Conservation (phyloP, 2,113 vertebrate genomes). For the Proteles cristata region DNA sequence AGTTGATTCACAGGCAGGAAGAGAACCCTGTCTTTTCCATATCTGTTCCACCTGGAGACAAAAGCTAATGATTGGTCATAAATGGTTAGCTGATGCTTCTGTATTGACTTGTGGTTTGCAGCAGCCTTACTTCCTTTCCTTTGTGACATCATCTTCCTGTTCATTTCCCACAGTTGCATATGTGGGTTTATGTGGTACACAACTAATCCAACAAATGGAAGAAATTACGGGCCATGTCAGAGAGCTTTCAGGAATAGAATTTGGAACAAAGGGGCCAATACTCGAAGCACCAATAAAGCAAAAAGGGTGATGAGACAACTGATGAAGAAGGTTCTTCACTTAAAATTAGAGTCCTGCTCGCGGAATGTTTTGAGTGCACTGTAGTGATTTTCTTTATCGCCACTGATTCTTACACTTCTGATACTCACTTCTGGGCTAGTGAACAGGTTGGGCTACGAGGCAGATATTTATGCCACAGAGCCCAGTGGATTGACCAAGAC, state of each 20-base stretch:
- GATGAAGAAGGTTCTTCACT: neutral
- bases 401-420: neutral
- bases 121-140: slow-evolving; percentile 71
- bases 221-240: slow-evolving; percentile 68
- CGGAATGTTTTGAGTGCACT: neutral
- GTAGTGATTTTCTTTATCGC: neutral
- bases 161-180: slow-evolving; percentile 73
- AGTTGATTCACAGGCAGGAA: slow-evolving; percentile 16
- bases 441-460: neutral
- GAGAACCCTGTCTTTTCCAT: slow-evolving; percentile 39
- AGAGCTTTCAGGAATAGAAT: slow-evolving; percentile 69
- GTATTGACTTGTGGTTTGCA: slow-evolving; percentile 77
- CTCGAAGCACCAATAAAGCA: slow-evolving; percentile 8
- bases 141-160: slow-evolving; percentile 80
- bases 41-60: slow-evolving; percentile 57
- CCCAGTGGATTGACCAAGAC: neutral
- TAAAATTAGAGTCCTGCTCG: neutral
- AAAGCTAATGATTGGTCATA: slow-evolving; percentile 59
- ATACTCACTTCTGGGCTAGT: neutral
- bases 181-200: slow-evolving; percentile 74
- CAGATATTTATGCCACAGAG: neutral
- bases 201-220: slow-evolving; percentile 77
- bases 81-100: slow-evolving; percentile 71
- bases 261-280: slow-evolving; percentile 61
- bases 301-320: neutral